Evolutionary conservation across 2,797 vertebrate genomes (phyloP).

Genomic region (Ctenopoma kingsleyae): DNA sequence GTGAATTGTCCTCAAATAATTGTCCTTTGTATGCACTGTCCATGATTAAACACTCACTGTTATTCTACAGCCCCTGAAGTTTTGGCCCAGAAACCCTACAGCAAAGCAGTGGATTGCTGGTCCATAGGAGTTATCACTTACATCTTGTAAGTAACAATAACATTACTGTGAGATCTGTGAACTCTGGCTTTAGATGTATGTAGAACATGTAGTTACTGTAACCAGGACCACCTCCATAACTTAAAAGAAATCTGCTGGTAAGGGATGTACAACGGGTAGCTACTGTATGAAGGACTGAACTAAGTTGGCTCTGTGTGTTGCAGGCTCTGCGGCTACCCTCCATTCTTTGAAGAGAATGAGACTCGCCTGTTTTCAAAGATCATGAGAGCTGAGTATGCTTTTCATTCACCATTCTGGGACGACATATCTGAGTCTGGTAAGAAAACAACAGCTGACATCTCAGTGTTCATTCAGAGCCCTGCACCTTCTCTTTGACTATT

Average conservation of each 20-base stretch:
- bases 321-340: slow-evolving; percentile 95
- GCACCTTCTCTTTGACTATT: neutral
- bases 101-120: slow-evolving; percentile 97
- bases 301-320: slow-evolving; percentile 13
- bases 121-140: slow-evolving; percentile 97
- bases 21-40: neutral
- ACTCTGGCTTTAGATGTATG: neutral
- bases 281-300: neutral
- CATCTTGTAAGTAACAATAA: slow-evolving; percentile 89
- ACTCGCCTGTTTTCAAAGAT: slow-evolving; percentile 94
- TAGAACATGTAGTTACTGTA: neutral
- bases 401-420: slow-evolving; percentile 96
- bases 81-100: slow-evolving; percentile 94
- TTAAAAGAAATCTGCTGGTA: neutral
- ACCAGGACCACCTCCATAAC: neutral
- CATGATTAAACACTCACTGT: neutral
- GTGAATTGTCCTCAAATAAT: neutral
- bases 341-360: slow-evolving; percentile 95
- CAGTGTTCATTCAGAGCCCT: neutral
- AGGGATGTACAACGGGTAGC: neutral
- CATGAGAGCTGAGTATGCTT: slow-evolving; percentile 92
- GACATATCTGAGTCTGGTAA: slow-evolving; percentile 94
- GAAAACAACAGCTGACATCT: neutral
- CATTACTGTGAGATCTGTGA: neutral
- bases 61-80: slow-evolving; percentile 91